Evolutionary conservation across 2,797 vertebrate species (phyloP).

Genomic region (Acanthiza pusilla): DNA sequence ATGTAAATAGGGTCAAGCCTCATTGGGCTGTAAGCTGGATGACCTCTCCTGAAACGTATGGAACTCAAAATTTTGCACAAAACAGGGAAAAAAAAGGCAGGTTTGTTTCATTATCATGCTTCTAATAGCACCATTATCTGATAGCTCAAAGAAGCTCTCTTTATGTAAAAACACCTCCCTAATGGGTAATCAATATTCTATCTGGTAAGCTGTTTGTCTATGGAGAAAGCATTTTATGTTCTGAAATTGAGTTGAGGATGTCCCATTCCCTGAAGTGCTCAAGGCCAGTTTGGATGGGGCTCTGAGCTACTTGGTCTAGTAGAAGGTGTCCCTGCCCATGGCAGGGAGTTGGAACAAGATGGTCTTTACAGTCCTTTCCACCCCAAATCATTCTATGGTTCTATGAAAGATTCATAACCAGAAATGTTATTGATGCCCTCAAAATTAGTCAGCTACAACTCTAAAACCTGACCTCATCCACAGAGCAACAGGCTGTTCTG

Average conservation of each 20-base stretch:
- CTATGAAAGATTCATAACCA: neutral
- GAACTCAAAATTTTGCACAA: neutral
- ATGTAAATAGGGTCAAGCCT: neutral
- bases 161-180: neutral
- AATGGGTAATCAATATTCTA: neutral
- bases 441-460: neutral
- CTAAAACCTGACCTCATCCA: neutral
- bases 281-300: neutral
- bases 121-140: neutral
- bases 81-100: neutral
- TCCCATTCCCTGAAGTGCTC: neutral
- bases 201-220: neutral
- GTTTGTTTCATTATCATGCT: neutral
- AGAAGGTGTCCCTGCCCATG: neutral
- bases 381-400: neutral
- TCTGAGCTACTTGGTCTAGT: neutral
- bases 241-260: neutral
- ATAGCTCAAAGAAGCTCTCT: neutral
- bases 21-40: neutral
- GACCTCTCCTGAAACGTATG: neutral
- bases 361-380: neutral
- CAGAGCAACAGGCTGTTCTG: neutral
- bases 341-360: neutral
- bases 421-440: neutral
- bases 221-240: neutral